These are phyloP conservation scores for Epistrophe grossulariae DNA, from an alignment of 2,888 invertebrate species.

Conservation along the genomic window DNA sequence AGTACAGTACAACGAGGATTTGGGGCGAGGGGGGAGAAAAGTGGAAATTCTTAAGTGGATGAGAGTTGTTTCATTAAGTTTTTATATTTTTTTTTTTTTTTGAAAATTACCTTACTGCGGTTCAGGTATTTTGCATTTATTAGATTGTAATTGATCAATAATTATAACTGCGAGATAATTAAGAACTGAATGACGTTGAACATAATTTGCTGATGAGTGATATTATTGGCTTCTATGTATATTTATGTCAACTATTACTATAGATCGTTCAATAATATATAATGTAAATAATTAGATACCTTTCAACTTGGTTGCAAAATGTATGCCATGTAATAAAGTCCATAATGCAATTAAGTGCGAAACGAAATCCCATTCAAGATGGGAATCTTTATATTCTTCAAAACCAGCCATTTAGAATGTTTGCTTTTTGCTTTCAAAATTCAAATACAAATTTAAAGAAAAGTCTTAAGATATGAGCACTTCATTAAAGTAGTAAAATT, in stretches of 20 bases:
- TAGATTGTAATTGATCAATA: conserved; percentile 47
- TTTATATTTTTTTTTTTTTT: not conserved
- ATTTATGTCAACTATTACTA: conserved; percentile 10
- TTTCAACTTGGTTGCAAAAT: no score
- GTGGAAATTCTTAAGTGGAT: conserved; percentile 16
- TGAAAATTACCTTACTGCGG: conserved; percentile 44
- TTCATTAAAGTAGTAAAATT: no score
- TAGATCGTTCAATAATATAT: not conserved
- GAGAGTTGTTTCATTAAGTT: conserved; percentile 25
- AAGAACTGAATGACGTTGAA: not conserved
- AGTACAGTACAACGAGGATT: not conserved
- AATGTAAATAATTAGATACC: no score
- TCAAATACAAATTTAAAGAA: no score
- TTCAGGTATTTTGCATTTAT: conserved; percentile 54
- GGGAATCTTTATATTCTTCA: no score
- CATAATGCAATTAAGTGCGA: no score
- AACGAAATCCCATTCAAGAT: no score
- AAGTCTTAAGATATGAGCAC: no score
- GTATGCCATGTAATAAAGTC: no score
- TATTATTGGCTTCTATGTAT: not conserved
- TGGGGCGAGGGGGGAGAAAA: not conserved
- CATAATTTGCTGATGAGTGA: conserved; percentile 1
- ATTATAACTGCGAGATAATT: conserved; percentile 16
- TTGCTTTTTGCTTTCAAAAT: no score
- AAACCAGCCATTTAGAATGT: no score